phyloP scores from a whole-genome alignment of 2,888 invertebrate species.

The Cecidostiba fungosa region DNA sequence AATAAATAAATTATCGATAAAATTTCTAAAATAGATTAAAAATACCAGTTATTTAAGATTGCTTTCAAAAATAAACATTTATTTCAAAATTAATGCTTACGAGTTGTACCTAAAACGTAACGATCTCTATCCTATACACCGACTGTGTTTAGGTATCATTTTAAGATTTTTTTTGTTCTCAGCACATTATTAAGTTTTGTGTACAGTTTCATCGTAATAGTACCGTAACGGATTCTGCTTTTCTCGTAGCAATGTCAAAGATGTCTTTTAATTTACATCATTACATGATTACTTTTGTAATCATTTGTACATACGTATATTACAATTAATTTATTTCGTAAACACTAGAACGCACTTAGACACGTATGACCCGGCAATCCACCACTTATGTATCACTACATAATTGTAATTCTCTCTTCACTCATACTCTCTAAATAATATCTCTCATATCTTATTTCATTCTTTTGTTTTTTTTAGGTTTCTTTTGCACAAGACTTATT shows the following conservation, averaged over 20 bases:
- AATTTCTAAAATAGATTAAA: slow-evolving; percentile 63
- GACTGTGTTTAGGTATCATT: slow-evolving; percentile 73
- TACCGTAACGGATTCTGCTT: slow-evolving; percentile 70
- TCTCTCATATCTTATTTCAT: slow-evolving; percentile 66
- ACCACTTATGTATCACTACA: slow-evolving; percentile 49
- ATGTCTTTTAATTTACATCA: slow-evolving; percentile 70
- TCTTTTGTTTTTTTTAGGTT: slow-evolving; percentile 56
- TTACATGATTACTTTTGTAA: slow-evolving; percentile 70
- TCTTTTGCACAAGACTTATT: slow-evolving; percentile 51
- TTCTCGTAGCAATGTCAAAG: slow-evolving; percentile 67
- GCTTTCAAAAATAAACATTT: slow-evolving; percentile 80
- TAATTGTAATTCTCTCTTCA: slow-evolving; percentile 54
- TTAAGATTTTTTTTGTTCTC: slow-evolving; percentile 67
- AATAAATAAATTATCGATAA: slow-evolving; percentile 61
- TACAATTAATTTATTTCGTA: slow-evolving; percentile 67
- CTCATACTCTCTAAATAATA: slow-evolving; percentile 67
- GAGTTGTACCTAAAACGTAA: slow-evolving; percentile 78
- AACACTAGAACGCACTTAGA: slow-evolving; percentile 63
- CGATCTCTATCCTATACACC: slow-evolving; percentile 75
- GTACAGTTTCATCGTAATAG: slow-evolving; percentile 65
- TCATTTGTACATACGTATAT: slow-evolving; percentile 69
- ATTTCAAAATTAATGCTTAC: slow-evolving; percentile 80
- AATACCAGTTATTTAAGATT: slow-evolving; percentile 71
- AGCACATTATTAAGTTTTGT: slow-evolving; percentile 63
- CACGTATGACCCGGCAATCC: slow-evolving; percentile 58